phyloP scores from a whole-genome alignment of 23 tunicate genomes.

The Botrylloides violaceus region DNA sequence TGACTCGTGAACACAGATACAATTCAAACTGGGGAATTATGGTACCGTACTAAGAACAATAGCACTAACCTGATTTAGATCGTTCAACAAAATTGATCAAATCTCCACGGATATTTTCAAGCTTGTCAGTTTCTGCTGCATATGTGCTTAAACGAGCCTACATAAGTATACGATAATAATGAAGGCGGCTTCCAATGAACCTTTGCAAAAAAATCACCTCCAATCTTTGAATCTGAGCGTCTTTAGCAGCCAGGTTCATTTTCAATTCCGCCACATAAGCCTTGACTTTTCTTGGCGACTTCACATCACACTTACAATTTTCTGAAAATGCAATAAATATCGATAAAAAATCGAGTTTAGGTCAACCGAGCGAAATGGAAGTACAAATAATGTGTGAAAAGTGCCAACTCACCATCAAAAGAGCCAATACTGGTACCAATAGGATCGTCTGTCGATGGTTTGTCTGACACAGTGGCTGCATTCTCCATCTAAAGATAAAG shows the following conservation, averaged over 20 bases:
- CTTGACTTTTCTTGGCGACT: slow-evolving; percentile 50
- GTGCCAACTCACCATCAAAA: too few relatives aligned
- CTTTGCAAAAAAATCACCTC: slow-evolving; percentile 24
- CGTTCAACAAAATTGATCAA: slow-evolving; percentile 36
- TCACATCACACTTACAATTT: slow-evolving; percentile 1
- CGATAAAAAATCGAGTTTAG: too few relatives aligned
- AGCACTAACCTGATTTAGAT: slow-evolving; percentile 32
- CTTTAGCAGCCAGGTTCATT: slow-evolving; percentile 49
- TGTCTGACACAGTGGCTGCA: too few relatives aligned
- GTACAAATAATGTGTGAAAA: too few relatives aligned
- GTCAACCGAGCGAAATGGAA: neutral
- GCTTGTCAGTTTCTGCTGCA: slow-evolving; percentile 33
- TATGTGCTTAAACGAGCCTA: slow-evolving; percentile 34
- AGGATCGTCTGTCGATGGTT: too few relatives aligned
- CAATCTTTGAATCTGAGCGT: slow-evolving; percentile 48
- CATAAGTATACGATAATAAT: neutral
- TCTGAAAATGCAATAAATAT: neutral
- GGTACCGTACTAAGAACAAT: too few relatives aligned
- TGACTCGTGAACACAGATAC: too few relatives aligned
- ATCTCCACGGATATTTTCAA: slow-evolving; percentile 44
- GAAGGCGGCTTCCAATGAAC: neutral
- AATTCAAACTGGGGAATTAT: too few relatives aligned
- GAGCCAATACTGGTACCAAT: too few relatives aligned
- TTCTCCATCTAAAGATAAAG: too few relatives aligned
- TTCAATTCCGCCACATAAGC: slow-evolving; percentile 40